A percentile compares a stretch with the other conserved stretches of the same genome.
Evolutionary conservation across 2,797 vertebrate species (phyloP).

Genomic region (Thaleichthys pacificus): DNA sequence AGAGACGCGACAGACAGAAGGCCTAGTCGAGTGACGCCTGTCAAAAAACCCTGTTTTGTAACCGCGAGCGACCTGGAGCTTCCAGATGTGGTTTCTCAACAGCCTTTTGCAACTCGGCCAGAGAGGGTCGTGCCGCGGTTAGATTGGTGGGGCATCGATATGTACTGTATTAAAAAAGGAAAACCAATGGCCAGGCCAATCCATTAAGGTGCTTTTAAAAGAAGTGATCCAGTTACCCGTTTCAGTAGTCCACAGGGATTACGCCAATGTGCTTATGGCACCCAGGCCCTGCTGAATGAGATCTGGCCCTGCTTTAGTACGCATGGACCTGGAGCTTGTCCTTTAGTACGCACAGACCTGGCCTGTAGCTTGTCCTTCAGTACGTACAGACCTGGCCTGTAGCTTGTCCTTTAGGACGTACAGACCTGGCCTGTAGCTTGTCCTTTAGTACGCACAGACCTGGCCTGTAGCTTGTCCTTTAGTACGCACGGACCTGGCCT

Average conservation of each 20-base stretch:
- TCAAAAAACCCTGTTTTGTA: slow-evolving; percentile 56
- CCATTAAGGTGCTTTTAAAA: slow-evolving; percentile 85
- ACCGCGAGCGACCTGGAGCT: slow-evolving; percentile 43
- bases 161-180: slow-evolving; percentile 64
- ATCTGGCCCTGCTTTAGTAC: slow-evolving; percentile 69
- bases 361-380: too few species aligned
- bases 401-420: too few species aligned
- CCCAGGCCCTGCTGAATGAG: slow-evolving; percentile 72
- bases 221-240: slow-evolving; percentile 84
- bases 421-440: too few species aligned
- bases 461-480: too few species aligned
- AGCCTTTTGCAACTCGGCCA: slow-evolving; percentile 28
- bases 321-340: slow-evolving; percentile 61
- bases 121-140: slow-evolving; percentile 36
- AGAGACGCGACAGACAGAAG: slow-evolving; percentile 40
- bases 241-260: slow-evolving; percentile 81
- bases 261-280: slow-evolving; percentile 83
- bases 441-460: too few species aligned
- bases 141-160: slow-evolving; percentile 64
- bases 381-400: too few species aligned
- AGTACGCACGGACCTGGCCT: too few species aligned
- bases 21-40: slow-evolving; percentile 59
- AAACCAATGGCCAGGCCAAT: slow-evolving; percentile 76
- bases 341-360: slow-evolving; percentile 34
- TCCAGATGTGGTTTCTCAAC: slow-evolving; percentile 54